phyloP scores from a whole-genome alignment of 2,888 invertebrate genomes.

The Onthophagus sagittarius region DNA sequence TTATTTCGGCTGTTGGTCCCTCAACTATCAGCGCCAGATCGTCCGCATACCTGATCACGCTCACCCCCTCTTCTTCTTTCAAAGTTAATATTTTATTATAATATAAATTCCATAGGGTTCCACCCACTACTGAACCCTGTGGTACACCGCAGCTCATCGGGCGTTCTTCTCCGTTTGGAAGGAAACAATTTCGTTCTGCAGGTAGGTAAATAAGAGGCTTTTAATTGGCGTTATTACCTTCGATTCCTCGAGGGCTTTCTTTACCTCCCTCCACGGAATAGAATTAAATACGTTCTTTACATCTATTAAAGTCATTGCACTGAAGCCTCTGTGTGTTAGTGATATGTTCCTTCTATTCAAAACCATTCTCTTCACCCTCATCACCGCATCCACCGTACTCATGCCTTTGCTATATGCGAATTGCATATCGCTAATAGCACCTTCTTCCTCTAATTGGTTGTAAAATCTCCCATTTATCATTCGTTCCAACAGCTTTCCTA shows the following conservation, averaged over 20 bases:
- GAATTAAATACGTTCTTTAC: background rate
- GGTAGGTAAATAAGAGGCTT: too few species aligned
- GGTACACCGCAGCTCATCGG: background rate
- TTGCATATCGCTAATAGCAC: background rate
- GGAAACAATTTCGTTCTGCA: background rate
- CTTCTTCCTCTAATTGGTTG: background rate
- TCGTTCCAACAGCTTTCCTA: too few species aligned
- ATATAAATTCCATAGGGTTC: background rate
- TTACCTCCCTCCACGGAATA: background rate
- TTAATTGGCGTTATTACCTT: background rate
- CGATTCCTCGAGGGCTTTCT: background rate
- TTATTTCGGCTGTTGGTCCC: too few species aligned
- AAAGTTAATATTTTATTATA: background rate
- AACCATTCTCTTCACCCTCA: background rate
- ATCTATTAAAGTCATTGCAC: background rate
- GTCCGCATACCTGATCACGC: too few species aligned
- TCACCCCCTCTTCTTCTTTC: background rate
- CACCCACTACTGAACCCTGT: background rate
- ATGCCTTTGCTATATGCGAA: too few species aligned
- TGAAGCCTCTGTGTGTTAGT: background rate
- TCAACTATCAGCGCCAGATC: too few species aligned
- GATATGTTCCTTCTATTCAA: background rate
- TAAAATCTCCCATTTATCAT: too few species aligned
- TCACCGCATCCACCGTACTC: background rate
- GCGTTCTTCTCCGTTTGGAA: background rate